Evolutionary conservation across 64 coral and sea anemone species (phyloP).

Genomic region (Pocillopora verrucosa): DNA sequence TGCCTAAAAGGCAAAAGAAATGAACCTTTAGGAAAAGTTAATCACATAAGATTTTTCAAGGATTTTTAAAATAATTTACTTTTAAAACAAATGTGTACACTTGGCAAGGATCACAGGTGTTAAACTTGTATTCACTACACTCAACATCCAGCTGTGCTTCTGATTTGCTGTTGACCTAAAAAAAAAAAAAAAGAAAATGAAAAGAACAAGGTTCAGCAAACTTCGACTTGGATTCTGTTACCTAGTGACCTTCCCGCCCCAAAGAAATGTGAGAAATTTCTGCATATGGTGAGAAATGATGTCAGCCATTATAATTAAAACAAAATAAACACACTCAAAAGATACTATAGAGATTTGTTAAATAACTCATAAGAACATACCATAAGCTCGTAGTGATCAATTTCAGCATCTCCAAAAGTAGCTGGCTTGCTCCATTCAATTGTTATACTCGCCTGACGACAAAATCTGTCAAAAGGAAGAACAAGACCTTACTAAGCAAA

Average conservation of each 20-base stretch:
- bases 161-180: background rate
- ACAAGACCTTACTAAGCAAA: background rate
- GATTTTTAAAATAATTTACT: background rate
- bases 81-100: conserved; percentile 25
- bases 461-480: conserved; percentile 4
- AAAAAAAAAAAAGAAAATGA: background rate
- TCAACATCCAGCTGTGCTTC: conserved; percentile 13
- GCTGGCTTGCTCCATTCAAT: conserved; percentile 66
- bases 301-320: too few species aligned
- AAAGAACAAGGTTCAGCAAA: too few species aligned
- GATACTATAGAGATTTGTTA: background rate
- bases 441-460: conserved; percentile 42
- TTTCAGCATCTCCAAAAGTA: conserved; percentile 64
- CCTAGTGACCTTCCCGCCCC: too few species aligned
- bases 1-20: too few species aligned
- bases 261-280: too few species aligned
- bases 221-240: too few species aligned
- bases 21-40: too few species aligned
- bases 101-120: conserved; percentile 18
- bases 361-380: background rate
- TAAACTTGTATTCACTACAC: conserved; percentile 3
- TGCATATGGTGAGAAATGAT: too few species aligned
- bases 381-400: conserved; percentile 58
- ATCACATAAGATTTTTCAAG: too few species aligned
- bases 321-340: background rate